Evolutionary conservation across 2,113 vertebrate genomes (phyloP).

Genomic region (Narcine bancroftii): DNA sequence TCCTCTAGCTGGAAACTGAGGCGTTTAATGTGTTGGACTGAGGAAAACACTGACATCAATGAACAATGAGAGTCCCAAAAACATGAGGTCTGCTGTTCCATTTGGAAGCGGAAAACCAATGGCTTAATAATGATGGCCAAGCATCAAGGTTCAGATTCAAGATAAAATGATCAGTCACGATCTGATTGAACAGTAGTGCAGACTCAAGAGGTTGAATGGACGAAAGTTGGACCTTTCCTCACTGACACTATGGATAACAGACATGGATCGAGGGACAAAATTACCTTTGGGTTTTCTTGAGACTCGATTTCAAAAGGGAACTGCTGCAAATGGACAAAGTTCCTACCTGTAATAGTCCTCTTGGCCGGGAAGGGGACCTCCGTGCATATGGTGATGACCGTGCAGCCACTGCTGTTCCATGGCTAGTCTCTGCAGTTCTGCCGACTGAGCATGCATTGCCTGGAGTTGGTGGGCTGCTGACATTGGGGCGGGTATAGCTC

Average conservation of each 20-base stretch:
- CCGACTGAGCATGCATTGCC: conserved; percentile 96
- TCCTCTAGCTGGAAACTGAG: too few species aligned
- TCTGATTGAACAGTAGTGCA: too few species aligned
- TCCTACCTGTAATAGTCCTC: conserved; percentile 95
- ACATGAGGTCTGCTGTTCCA: background rate
- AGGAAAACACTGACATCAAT: too few species aligned
- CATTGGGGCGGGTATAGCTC: conserved; percentile 85
- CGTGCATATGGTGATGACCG: conserved; percentile 93
- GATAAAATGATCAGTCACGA: too few species aligned
- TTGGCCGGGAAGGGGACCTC: conserved; percentile 86
- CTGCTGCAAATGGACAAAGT: background rate
- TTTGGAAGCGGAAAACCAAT: background rate
- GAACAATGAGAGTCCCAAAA: background rate
- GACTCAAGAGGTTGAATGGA: too few species aligned
- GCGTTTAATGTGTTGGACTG: too few species aligned
- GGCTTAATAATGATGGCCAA: too few species aligned
- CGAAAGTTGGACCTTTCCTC: too few species aligned
- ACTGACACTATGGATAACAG: too few species aligned
- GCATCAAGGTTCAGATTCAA: background rate
- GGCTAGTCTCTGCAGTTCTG: conserved; percentile 89
- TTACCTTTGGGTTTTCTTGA: too few species aligned
- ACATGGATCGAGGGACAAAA: background rate
- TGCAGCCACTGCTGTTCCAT: conserved; percentile 98
- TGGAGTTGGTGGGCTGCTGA: conserved; percentile 94
- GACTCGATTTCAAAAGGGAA: background rate